phyloP scores from a whole-genome alignment of 2,797 vertebrate genomes.

The Catamblyrhynchus diadema region DNA sequence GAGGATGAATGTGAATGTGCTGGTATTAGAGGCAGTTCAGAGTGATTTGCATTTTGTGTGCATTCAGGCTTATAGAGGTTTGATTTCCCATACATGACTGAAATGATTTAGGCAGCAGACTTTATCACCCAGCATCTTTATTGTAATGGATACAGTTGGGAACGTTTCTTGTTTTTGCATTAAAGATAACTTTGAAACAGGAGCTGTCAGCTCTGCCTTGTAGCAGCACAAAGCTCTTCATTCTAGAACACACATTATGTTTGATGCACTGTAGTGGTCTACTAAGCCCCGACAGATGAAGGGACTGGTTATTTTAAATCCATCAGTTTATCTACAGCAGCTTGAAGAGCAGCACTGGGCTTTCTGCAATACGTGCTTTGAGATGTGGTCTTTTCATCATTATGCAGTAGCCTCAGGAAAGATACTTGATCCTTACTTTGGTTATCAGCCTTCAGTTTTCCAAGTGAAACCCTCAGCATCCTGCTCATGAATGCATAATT shows the following conservation, averaged over 20 bases:
- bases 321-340: background rate
- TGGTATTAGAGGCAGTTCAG: background rate
- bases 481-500: slow-evolving; percentile 63
- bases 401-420: slow-evolving; percentile 43
- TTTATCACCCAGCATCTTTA: slow-evolving; percentile 12
- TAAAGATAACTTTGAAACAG: slow-evolving; percentile 61
- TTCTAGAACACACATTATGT: background rate
- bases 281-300: background rate
- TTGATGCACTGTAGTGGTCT: background rate
- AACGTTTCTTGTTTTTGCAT: slow-evolving; percentile 41
- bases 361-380: background rate
- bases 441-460: slow-evolving; percentile 62
- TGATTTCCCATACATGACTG: slow-evolving; percentile 45
- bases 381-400: slow-evolving; percentile 26
- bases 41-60: slow-evolving; percentile 3
- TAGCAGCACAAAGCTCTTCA: slow-evolving; percentile 16
- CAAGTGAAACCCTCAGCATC: slow-evolving; percentile 59
- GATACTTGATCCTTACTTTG: slow-evolving; percentile 47
- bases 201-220: slow-evolving; percentile 28
- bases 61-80: slow-evolving; percentile 43
- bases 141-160: slow-evolving; percentile 50
- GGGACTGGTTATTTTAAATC: background rate
- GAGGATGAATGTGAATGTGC: background rate
- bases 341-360: background rate
- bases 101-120: slow-evolving; percentile 28